Evolutionary conservation across 1,140 invertebrate genomes (phyloP), one percentile per base, ranked within the genome.

Genomic region (Tachypleus tridentatus): DNA sequence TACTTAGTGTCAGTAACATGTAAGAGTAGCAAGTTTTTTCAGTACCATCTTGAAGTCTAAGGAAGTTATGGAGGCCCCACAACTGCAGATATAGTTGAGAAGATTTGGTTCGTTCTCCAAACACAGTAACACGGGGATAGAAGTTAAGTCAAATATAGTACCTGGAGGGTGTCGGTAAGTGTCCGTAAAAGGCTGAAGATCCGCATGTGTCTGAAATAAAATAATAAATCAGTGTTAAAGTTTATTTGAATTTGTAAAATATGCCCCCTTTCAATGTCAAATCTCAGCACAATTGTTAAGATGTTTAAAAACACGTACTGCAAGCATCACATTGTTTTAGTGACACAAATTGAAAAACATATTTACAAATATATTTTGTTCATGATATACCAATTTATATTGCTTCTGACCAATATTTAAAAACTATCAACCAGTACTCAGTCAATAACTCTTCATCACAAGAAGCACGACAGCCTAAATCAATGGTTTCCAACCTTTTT

Each of bases 101-200:
- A 90, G 79, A 3, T 82, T 80, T 3, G 85, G 85, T 70, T 88
- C 81, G 52, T 86, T 80, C 75, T 90, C 83, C 61, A 92, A 76
- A 64, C 91, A 88, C 72, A 91, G 89, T 72, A 93, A 83, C 0
- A 93, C 83, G 3, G 91, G 91, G 51, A 89, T 88, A 59, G 87
- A 88, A 47, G 88, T 85, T 29, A 93, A 74, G 70, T 72, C 72
- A 65, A 78, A 73, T 52, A 67, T 60, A 4, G 67, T 68, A 8
- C 76, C 75, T 8, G 80, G 79, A 66, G 84, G 68, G 61, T 65
- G 63, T 48, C 71, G 66, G 58, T 71, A 64, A 29, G 65, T 56
- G 57, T 71, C 63, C 29, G 70, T 65, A 57, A 77, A 76, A 48
- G 74, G 74, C 60, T 75, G 72, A 4, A 79, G 63, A 62, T 79